Evolutionary conservation across 2,113 vertebrate species (phyloP).

Genomic region (Grallaria varia): DNA sequence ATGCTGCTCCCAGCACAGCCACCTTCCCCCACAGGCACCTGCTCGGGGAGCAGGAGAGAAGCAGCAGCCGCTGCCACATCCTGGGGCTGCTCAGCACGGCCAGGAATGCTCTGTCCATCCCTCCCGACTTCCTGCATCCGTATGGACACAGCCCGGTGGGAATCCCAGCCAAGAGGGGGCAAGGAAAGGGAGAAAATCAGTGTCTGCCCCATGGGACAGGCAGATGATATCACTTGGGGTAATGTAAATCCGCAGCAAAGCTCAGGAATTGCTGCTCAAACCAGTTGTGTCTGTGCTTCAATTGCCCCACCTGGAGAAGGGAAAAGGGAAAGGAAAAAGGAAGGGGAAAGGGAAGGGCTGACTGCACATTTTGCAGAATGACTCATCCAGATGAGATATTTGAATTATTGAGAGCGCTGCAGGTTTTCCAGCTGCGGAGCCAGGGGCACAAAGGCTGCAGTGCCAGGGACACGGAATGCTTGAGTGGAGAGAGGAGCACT

Average conservation of each 20-base stretch:
- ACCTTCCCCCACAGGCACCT: background rate
- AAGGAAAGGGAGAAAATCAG: background rate
- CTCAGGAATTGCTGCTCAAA: background rate
- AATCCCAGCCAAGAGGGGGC: background rate
- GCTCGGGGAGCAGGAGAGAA: background rate
- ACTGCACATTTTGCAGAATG: background rate
- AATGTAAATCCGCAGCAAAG: background rate
- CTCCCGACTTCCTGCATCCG: background rate
- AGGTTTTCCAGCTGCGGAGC: background rate
- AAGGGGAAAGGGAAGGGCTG: background rate
- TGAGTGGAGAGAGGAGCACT: background rate
- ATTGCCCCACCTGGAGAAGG: background rate
- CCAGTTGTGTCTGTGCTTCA: background rate
- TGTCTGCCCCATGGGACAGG: background rate
- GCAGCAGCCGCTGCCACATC: rapidly evolving
- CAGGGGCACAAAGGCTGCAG: background rate
- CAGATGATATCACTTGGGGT: background rate
- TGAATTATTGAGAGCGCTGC: background rate
- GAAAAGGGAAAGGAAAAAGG: background rate
- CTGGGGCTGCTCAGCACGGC: background rate
- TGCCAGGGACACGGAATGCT: rapidly evolving
- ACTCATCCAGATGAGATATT: background rate
- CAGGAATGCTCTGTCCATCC: background rate
- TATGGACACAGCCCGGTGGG: background rate
- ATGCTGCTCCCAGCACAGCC: background rate